Percentiles rank a stretch among this genome's conserved stretches.
Conservation (phyloP, 2,113 vertebrate genomes). For the Maccullochella peelii region DNA sequence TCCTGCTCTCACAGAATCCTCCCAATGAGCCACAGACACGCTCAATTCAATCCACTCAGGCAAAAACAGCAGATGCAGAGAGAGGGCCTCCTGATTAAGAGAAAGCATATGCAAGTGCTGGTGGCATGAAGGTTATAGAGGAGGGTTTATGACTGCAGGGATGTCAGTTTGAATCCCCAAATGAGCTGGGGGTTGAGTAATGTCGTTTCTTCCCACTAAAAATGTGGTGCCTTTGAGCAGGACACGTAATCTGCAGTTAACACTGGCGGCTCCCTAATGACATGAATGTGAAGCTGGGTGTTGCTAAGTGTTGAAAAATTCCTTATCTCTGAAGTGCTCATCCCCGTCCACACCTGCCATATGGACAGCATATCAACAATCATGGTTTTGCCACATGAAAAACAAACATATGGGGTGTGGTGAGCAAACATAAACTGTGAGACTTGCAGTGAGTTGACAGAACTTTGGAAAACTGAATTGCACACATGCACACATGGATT, state of each 20-base stretch:
- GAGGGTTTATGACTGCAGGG: constrained; percentile 32
- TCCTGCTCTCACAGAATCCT: constrained; percentile 43
- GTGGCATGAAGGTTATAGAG: constrained; percentile 45
- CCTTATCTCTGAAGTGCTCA: neutral
- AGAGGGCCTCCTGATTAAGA: constrained; percentile 38
- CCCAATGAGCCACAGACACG: constrained; percentile 51
- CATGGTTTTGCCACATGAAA: neutral
- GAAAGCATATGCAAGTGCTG: constrained; percentile 33
- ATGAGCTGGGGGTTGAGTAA: constrained; percentile 42
- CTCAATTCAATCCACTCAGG: constrained; percentile 27
- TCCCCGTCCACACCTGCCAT: constrained; percentile 28
- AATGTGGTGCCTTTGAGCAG: constrained; percentile 44
- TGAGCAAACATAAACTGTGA: neutral
- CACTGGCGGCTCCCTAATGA: constrained; percentile 28
- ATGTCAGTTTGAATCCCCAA: constrained; percentile 45
- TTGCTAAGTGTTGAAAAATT: constrained; percentile 12
- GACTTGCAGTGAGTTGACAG: neutral
- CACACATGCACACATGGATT: constrained; percentile 2
- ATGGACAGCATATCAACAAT: neutral
- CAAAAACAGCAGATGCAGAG: constrained; percentile 41
- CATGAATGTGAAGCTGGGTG: constrained; percentile 8
- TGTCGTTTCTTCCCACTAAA: constrained; percentile 41
- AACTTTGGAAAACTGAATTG: neutral
- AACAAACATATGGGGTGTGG: neutral
- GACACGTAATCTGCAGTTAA: constrained; percentile 22